These are phyloP conservation scores for Chironomus striatipennis DNA, from an alignment of 1,140 invertebrate genomes.

Conservation along the genomic window DNA sequence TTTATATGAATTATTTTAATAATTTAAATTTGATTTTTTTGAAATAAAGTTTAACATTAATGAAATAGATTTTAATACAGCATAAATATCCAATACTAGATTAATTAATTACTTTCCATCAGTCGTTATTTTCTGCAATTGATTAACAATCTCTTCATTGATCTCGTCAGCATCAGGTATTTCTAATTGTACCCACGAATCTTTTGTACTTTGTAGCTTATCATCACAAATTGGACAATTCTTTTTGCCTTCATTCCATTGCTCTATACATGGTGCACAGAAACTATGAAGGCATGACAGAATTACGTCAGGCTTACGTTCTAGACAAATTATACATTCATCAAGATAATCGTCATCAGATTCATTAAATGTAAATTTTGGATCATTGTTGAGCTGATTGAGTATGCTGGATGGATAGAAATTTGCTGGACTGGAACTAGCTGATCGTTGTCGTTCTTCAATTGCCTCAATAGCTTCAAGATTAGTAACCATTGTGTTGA, in stretches of 20 bases:
- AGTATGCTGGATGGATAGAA: constrained; percentile 38
- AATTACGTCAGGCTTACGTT: constrained; percentile 53
- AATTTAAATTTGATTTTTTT: not conserved
- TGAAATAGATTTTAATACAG: not conserved
- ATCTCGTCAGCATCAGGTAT: constrained; percentile 53
- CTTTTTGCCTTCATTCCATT: constrained; percentile 54
- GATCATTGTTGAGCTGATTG: constrained; percentile 32
- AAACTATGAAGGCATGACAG: constrained; percentile 59
- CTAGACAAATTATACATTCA: constrained; percentile 65
- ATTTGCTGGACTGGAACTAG: constrained; percentile 17
- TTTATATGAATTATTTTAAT: not conserved
- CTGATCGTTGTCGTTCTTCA: constrained; percentile 28
- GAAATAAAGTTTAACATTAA: not conserved
- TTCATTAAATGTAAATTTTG: constrained; percentile 28
- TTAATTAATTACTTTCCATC: not conserved
- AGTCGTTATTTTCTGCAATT: not conserved
- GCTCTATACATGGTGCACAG: constrained; percentile 58
- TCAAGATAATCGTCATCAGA: constrained; percentile 50
- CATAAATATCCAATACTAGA: no score
- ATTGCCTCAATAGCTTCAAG: constrained; percentile 31
- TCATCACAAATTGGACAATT: constrained; percentile 61
- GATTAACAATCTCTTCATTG: constrained; percentile 44
- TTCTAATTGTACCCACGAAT: constrained; percentile 58
- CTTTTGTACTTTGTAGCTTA: constrained; percentile 49
- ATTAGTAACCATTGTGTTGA: constrained; percentile 41